Percentiles rank a stretch among this genome's conserved stretches.
These are phyloP conservation scores for Polypterus senegalus DNA, from an alignment of 2,113 vertebrate genomes.

Conservation along the genomic window DNA sequence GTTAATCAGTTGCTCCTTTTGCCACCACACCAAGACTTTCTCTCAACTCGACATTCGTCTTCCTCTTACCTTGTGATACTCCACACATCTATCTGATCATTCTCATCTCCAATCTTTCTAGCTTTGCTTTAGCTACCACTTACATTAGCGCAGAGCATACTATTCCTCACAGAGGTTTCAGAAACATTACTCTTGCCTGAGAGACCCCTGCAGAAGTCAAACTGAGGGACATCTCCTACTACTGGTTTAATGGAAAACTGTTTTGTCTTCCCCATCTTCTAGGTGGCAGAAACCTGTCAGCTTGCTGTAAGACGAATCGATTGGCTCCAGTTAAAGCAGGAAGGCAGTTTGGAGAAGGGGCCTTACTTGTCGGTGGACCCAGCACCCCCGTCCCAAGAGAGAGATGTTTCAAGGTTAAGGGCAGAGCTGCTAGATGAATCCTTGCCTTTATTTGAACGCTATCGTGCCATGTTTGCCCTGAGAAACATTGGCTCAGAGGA, in stretches of 20 bases:
- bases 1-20: no score
- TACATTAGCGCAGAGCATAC: no score
- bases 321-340: slow-evolving; percentile 60
- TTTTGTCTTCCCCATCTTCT: rapidly evolving
- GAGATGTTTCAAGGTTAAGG: slow-evolving; percentile 43
- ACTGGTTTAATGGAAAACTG: rapidly evolving
- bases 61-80: no score
- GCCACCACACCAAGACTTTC: no score
- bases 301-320: slow-evolving; percentile 67
- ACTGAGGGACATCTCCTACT: no score
- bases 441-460: slow-evolving; percentile 70
- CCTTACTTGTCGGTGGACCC: slow-evolving; percentile 80
- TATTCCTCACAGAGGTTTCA: no score
- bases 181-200: no score
- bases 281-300: slow-evolving; percentile 94
- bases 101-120: no score
- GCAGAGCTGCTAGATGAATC: slow-evolving; percentile 58
- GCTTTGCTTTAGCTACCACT: no score
- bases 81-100: no score
- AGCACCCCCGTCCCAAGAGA: slow-evolving; percentile 61
- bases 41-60: no score
- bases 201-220: no score
- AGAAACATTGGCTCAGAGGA: slow-evolving; percentile 60
- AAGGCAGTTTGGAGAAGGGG: slow-evolving; percentile 17
- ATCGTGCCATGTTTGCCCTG: slow-evolving; percentile 89